These are phyloP conservation scores for Sphecodes monilicornis DNA, from an alignment of 2,888 invertebrate species.

Conservation along the genomic window DNA sequence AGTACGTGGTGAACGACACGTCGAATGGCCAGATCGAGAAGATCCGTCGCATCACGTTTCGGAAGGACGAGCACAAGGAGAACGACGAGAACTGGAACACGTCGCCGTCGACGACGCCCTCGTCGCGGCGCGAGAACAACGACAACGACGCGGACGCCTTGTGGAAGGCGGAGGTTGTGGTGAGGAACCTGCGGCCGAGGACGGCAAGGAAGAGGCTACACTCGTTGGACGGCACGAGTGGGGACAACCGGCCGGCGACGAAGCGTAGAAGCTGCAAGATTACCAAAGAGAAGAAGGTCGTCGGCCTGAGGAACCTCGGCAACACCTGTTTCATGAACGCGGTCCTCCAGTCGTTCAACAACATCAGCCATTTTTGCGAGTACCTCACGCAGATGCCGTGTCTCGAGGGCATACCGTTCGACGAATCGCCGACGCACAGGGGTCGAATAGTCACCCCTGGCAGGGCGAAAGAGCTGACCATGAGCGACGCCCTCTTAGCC, in stretches of 20 bases:
- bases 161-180: conserved; percentile 85
- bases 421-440: conserved; percentile 80
- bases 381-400: conserved; percentile 92
- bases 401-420: conserved; percentile 86
- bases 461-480: conserved; percentile 86
- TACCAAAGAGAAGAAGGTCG: conserved; percentile 88
- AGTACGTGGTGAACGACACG: conserved; percentile 91
- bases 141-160: conserved; percentile 82
- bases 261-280: conserved; percentile 84
- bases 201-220: conserved; percentile 87
- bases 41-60: conserved; percentile 84
- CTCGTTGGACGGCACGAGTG: conserved; percentile 86
- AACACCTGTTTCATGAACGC: conserved; percentile 96
- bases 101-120: conserved; percentile 76
- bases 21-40: conserved; percentile 86
- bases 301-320: conserved; percentile 92
- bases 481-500: conserved; percentile 90
- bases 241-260: conserved; percentile 84
- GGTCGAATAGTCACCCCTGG: conserved; percentile 86
- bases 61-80: conserved; percentile 80
- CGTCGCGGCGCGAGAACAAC: conserved; percentile 77
- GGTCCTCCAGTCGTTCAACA: conserved; percentile 93
- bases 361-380: conserved; percentile 93
- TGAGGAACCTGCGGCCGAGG: conserved; percentile 87
- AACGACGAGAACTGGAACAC: conserved; percentile 81